Evolutionary conservation across 92 coral and sea anemone species (phyloP).

Genomic region (Chrysogorgia sp.): DNA sequence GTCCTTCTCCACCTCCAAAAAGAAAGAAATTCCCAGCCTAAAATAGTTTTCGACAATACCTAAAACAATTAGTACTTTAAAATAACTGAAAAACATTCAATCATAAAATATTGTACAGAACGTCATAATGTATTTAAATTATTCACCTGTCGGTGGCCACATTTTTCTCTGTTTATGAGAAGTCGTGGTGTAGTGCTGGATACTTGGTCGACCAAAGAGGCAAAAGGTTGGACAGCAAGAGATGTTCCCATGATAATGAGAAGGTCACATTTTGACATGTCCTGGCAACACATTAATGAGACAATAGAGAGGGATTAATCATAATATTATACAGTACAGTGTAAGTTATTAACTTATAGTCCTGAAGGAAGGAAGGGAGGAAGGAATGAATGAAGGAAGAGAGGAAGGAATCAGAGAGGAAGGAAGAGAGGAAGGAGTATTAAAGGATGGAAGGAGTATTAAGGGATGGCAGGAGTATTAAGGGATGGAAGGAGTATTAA

Average conservation of each 20-base stretch:
- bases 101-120: background rate
- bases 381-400: background rate
- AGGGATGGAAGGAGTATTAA: no score
- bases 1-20: constrained; percentile 76
- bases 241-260: constrained; percentile 97
- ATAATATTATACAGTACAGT: no score
- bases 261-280: constrained; percentile 84
- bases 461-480: no score
- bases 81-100: background rate
- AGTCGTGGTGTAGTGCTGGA: constrained; percentile 87
- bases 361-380: background rate
- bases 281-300: constrained; percentile 54
- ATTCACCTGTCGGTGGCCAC: constrained; percentile 64
- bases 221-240: constrained; percentile 92
- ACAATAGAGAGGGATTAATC: background rate
- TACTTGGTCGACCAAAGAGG: constrained; percentile 82
- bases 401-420: background rate
- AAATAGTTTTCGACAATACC: background rate
- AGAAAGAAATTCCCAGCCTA: constrained; percentile 26
- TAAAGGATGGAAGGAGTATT: no score
- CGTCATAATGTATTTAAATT: background rate
- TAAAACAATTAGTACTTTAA: background rate
- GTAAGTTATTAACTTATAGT: no score
- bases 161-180: constrained; percentile 85
- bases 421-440: background rate